These are phyloP conservation scores for Aurelia aurita DNA, from an alignment of 30 jellyfish, hydroid and myxozoan species.

Conservation along the genomic window DNA sequence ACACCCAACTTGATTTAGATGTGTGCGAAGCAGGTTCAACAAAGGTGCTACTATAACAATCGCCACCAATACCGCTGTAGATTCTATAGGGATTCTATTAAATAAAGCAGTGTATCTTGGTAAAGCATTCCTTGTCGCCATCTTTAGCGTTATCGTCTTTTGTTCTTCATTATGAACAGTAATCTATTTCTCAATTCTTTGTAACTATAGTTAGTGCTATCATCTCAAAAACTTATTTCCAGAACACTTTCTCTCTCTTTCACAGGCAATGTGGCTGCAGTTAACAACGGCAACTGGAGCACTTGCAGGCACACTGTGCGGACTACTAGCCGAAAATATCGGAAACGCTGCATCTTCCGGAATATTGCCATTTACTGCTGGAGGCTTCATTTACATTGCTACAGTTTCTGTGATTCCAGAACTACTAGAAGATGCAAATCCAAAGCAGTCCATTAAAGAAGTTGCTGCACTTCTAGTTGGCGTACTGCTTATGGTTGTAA, in stretches of 20 bases:
- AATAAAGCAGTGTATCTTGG: no score
- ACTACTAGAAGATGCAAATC: conserved; percentile 82
- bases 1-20: no score
- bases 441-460: conserved; percentile 85
- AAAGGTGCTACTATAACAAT: no score
- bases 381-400: conserved; percentile 97
- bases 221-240: background rate
- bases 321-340: conserved; percentile 83
- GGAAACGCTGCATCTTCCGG: conserved; percentile 90
- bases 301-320: conserved; percentile 92
- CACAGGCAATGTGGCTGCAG: conserved; percentile 96
- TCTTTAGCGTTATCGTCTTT: no score
- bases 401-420: conserved; percentile 95
- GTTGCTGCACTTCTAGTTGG: conserved; percentile 80
- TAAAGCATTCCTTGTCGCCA: no score
- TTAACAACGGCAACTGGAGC: conserved; percentile 97
- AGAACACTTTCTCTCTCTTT: background rate
- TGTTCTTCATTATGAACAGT: no score
- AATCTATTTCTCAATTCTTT: background rate
- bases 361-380: conserved; percentile 95
- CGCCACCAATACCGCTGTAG: no score
- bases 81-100: no score
- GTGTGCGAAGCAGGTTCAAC: no score
- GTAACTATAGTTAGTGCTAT: background rate
- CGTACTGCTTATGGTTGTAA: conserved; percentile 85